phyloP scores from a whole-genome alignment of 1,140 invertebrate genomes.

The Harlomillsia oculata region DNA sequence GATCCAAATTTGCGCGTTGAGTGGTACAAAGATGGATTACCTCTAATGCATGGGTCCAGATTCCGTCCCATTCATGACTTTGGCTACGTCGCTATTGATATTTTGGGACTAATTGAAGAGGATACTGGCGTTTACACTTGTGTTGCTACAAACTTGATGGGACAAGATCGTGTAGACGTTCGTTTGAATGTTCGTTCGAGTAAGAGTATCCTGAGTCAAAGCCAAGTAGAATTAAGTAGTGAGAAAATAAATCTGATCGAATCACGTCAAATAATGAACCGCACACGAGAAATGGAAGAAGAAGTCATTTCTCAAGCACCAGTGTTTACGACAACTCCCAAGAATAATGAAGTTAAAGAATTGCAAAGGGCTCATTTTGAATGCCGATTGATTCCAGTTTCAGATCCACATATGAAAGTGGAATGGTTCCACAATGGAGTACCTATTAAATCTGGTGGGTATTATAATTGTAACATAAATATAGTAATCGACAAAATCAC shows the following conservation, averaged over 20 bases:
- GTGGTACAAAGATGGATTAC: constrained; percentile 84
- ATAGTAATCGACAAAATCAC: too few relatives aligned
- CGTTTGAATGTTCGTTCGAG: constrained; percentile 46
- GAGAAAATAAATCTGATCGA: constrained; percentile 80
- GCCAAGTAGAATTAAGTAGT: constrained; percentile 71
- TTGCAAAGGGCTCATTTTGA: constrained; percentile 46
- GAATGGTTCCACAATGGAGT: constrained; percentile 86
- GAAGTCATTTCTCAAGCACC: constrained; percentile 77
- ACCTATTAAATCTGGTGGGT: constrained; percentile 67
- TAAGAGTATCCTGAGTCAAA: constrained; percentile 62
- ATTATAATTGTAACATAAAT: too few relatives aligned
- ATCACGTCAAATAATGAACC: constrained; percentile 63
- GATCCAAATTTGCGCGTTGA: constrained; percentile 87
- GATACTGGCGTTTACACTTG: constrained; percentile 85
- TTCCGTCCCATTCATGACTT: constrained; percentile 93
- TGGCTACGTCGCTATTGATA: constrained; percentile 85
- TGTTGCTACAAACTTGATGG: constrained; percentile 76
- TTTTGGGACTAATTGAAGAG: constrained; percentile 82
- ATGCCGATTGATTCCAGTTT: constrained; percentile 73
- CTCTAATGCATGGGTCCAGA: constrained; percentile 47
- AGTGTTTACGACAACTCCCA: constrained; percentile 79
- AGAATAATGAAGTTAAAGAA: constrained; percentile 89
- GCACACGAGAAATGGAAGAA: constrained; percentile 63
- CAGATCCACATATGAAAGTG: constrained; percentile 88
- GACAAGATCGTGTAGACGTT: constrained; percentile 72